Conservation (phyloP, 2,888 invertebrate species). For the Eurois occulta region DNA sequence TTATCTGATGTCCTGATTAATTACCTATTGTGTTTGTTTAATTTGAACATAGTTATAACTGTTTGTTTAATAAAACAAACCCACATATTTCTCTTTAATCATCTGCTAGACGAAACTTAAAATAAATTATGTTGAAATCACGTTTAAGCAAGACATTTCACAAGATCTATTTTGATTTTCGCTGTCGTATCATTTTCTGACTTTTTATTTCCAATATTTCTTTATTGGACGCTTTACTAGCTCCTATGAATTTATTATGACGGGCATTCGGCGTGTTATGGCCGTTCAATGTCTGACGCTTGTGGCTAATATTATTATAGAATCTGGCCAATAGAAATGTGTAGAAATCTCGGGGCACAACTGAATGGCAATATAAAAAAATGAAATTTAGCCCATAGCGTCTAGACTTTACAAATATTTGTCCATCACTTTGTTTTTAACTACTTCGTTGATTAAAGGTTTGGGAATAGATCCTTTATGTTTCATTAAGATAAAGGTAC, state of each 20-base stretch:
- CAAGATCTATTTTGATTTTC: slow-evolving; percentile 37
- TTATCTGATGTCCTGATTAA: neutral
- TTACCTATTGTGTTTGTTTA: neutral
- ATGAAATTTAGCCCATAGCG: neutral
- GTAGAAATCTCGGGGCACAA: slow-evolving; percentile 1
- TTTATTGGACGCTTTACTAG: slow-evolving; percentile 43
- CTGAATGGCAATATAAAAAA: neutral
- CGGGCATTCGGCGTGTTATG: slow-evolving; percentile 31
- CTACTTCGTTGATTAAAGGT: neutral
- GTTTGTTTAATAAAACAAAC: slow-evolving; percentile 23
- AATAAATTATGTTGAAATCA: slow-evolving; percentile 20
- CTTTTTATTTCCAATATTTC: slow-evolving; percentile 55
- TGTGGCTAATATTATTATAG: slow-evolving; percentile 39
- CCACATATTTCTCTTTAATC: slow-evolving; percentile 33
- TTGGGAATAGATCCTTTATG: neutral
- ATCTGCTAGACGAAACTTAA: slow-evolving; percentile 17
- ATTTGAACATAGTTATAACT: neutral
- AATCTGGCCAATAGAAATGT: slow-evolving; percentile 22
- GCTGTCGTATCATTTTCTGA: slow-evolving; percentile 37
- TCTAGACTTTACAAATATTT: neutral
- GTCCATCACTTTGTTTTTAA: neutral
- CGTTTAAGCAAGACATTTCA: slow-evolving; percentile 28
- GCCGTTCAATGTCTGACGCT: slow-evolving; percentile 51
- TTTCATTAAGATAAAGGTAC: neutral
- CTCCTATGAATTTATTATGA: slow-evolving; percentile 55